Percentiles rank a stretch among this genome's conserved stretches.
These are phyloP conservation scores for Harpagifer antarcticus DNA, from an alignment of 2,797 vertebrate genomes.

Conservation along the genomic window DNA sequence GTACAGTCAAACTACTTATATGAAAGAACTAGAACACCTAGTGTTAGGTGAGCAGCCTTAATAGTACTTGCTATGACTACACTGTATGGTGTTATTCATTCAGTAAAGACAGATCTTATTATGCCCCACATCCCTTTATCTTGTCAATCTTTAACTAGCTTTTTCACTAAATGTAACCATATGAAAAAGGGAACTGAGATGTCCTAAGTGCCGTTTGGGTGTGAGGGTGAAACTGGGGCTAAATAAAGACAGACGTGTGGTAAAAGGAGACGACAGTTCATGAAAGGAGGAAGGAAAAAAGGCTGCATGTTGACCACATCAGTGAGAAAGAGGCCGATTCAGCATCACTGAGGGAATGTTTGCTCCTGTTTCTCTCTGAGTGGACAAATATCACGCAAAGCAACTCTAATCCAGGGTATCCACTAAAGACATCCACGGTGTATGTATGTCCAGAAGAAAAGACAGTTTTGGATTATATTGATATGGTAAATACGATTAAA, in stretches of 20 bases:
- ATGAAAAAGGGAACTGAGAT: conserved; percentile 50
- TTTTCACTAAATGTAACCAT: conserved; percentile 44
- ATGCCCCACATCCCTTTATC: conserved; percentile 23
- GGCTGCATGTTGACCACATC: conserved; percentile 64
- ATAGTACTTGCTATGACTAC: no score
- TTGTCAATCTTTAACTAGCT: neutral
- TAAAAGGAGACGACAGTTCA: conserved; percentile 48
- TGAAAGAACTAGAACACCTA: no score
- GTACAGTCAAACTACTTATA: no score
- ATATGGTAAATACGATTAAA: neutral
- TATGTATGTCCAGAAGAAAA: neutral
- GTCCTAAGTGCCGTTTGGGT: conserved; percentile 51
- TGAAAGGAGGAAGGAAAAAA: conserved; percentile 39
- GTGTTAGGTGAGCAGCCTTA: no score
- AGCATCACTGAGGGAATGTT: conserved; percentile 59
- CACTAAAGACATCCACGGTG: conserved; percentile 7
- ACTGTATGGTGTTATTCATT: conserved; percentile 16
- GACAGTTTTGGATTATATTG: neutral
- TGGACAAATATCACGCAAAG: conserved; percentile 36
- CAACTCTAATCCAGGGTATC: conserved; percentile 2
- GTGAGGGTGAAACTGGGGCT: conserved; percentile 56
- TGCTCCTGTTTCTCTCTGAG: conserved; percentile 40
- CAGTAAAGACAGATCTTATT: conserved; percentile 16
- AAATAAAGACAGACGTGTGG: conserved; percentile 66
- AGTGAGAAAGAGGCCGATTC: conserved; percentile 64